Conservation (phyloP, 2,113 vertebrate genomes). For the Pterocles gutturalis region DNA sequence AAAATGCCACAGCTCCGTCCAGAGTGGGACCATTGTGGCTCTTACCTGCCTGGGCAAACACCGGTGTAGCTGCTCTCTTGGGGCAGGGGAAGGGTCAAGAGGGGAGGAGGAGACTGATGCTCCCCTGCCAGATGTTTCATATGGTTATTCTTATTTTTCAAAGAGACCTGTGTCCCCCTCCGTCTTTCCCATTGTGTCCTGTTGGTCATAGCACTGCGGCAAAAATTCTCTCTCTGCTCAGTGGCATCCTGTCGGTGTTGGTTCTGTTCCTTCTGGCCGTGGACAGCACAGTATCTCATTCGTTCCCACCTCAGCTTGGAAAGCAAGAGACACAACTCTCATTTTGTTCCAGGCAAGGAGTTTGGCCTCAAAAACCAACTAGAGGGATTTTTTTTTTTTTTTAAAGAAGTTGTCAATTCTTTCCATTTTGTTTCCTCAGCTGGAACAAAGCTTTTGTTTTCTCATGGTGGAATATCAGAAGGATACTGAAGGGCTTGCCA, state of each 20-base stretch:
- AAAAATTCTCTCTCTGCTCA: constrained; percentile 7
- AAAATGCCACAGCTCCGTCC: not conserved
- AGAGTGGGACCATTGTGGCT: not conserved
- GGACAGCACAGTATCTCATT: constrained; percentile 12
- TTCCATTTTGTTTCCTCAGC: constrained; percentile 30
- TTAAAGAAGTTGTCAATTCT: not conserved
- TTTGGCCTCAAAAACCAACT: not conserved
- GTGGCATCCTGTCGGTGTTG: not conserved
- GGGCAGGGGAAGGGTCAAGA: constrained; percentile 27
- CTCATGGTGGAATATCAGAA: not conserved
- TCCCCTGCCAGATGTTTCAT: constrained; percentile 36
- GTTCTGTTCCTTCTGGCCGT: constrained; percentile 31
- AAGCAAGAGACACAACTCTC: not conserved
- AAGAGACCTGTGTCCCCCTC: constrained; percentile 18
- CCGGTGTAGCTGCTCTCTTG: not conserved
- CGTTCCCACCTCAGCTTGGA: not conserved
- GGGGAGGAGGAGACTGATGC: not conserved
- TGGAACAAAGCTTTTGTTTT: not conserved
- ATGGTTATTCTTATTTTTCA: constrained; percentile 60
- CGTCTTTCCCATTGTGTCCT: constrained; percentile 46
- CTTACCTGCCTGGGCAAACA: not conserved
- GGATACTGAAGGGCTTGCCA: not conserved
- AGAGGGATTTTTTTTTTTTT: not conserved
- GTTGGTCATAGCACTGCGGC: not conserved
- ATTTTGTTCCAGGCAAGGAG: not conserved